Evolutionary conservation across 2,113 vertebrate species (phyloP), one percentile per base, ranked within the genome.

Genomic region (Eublepharis macularius): DNA sequence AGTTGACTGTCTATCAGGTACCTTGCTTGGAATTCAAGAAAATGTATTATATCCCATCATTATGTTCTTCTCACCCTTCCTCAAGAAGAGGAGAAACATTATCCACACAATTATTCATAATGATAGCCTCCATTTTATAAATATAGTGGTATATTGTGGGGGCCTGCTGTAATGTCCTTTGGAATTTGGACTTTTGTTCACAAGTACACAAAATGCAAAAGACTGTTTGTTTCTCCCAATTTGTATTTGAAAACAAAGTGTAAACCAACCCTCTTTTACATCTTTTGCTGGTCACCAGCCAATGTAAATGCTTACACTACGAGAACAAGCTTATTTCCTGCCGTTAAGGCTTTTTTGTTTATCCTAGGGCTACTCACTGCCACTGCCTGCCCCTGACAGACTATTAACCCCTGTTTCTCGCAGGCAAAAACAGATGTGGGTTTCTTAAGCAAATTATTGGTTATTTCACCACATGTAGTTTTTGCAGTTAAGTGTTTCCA

Each of bases 401-500:
- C 97, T 96, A 94, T 98, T 98, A 98, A 98, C 97, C 97, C 96
- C 95, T 96, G 96, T 96, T 93, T 96, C 95, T 95, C 96, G 96
- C 95, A 96, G 92, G 95, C 94, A 93, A 94, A 86, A 96, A 97
- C 97, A 99, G 98, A 98, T 98, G 98, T 98, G 96, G 94, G 93
- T 96, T 98, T 97, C 96, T 98, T 96, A 96, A 97, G 96, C 96
- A 98, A 98, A 97, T 98, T 97, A 98, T 98, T 98, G 96, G 96
- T 95, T 96, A 96, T 97, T 98, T 97, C 95, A 92, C 96, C 96
- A 96, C 96, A 97, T 96, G 96, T 95, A 96, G 84, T 97, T 97
- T 97, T 96, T 96, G 94, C 95, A 96, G 95, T 95, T 98, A 98
- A 98, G 96, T 97, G 97, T 97, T 98, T 98, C 98, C 98, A 99